A percentile compares a stretch with the other conserved stretches of the same genome.
Evolutionary conservation across 2,113 vertebrate species (phyloP).

Genomic region (Gobiocypris rarus): DNA sequence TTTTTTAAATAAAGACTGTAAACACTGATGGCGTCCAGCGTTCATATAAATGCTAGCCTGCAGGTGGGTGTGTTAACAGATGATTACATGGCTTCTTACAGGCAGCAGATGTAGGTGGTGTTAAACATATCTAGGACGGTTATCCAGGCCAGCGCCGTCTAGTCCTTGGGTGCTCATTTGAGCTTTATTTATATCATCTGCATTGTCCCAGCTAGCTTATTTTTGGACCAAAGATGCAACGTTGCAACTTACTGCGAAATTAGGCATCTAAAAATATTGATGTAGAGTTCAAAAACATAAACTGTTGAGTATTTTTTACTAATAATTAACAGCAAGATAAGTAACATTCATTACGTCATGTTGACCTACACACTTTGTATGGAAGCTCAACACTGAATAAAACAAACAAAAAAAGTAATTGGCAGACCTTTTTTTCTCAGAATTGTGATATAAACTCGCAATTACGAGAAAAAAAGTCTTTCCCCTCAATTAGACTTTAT

Average conservation of each 20-base stretch:
- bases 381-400: no score
- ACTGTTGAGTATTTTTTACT: no score
- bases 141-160: slow-evolving; percentile 70
- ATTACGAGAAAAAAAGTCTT: no score
- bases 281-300: no score
- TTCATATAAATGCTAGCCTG: neutral
- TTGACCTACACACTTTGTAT: no score
- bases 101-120: slow-evolving; percentile 29
- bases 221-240: slow-evolving; percentile 52
- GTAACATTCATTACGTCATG: no score
- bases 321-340: no score
- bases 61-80: neutral
- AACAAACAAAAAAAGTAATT: no score
- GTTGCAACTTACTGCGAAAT: neutral
- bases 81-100: neutral
- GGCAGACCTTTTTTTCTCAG: no score
- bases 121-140: slow-evolving; percentile 68
- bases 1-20: slow-evolving; percentile 17
- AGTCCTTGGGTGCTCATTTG: slow-evolving; percentile 63
- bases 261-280: no score
- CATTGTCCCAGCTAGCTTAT: slow-evolving; percentile 58
- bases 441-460: no score
- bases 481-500: no score
- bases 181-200: slow-evolving; percentile 69
- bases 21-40: neutral